These are phyloP conservation scores for Propsilocerus akamusi DNA, from an alignment of 1,140 invertebrate genomes.

Conservation along the genomic window DNA sequence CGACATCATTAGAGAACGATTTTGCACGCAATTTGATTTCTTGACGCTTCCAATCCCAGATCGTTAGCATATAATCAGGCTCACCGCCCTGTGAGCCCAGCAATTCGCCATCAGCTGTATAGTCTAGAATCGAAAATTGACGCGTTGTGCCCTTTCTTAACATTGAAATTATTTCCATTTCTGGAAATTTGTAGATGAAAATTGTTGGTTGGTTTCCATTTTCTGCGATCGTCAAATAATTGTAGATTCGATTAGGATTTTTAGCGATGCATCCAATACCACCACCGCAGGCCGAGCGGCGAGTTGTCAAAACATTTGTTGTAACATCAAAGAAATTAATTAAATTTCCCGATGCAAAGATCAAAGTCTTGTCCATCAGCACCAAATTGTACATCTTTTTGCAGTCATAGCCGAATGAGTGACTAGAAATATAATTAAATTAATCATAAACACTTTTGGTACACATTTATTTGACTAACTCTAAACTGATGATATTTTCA, in stretches of 20 bases:
- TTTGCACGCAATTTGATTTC: constrained; percentile 54
- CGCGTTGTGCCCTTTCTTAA: constrained; percentile 50
- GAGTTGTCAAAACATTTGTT: constrained; percentile 42
- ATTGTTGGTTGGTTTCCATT: constrained; percentile 64
- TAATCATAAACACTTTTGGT: neutral
- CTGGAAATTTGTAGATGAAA: constrained; percentile 67
- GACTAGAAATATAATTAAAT: constrained; percentile 25
- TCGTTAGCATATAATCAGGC: constrained; percentile 69
- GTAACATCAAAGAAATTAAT: constrained; percentile 54
- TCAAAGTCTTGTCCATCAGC: constrained; percentile 47
- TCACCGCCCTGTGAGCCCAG: constrained; percentile 65
- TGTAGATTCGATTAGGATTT: constrained; percentile 40
- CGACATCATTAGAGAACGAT: constrained; percentile 62
- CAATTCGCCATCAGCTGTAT: constrained; percentile 59
- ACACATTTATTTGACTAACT: neutral
- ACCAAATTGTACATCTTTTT: constrained; percentile 60
- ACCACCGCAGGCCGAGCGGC: constrained; percentile 47
- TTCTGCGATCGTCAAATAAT: constrained; percentile 68
- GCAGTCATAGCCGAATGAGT: constrained; percentile 79
- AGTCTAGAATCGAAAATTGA: constrained; percentile 56
- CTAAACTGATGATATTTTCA: neutral
- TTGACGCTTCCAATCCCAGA: constrained; percentile 70
- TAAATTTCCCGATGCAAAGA: constrained; percentile 64
- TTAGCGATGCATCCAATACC: constrained; percentile 63
- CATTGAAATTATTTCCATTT: constrained; percentile 48